These are phyloP conservation scores for Stenoptilia bipunctidactyla DNA, from an alignment of 2,888 invertebrate species.

Conservation along the genomic window DNA sequence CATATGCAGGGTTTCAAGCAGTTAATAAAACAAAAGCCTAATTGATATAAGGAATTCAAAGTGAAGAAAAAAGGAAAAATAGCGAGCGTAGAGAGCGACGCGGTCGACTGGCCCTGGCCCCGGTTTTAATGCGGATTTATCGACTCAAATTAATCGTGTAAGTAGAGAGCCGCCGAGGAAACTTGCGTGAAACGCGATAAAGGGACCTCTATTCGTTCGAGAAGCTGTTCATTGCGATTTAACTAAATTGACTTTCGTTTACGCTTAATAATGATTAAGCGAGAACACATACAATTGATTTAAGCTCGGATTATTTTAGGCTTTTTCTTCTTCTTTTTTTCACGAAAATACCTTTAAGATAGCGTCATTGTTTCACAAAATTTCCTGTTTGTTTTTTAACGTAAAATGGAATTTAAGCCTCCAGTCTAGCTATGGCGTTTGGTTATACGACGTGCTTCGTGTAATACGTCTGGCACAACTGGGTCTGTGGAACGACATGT, in stretches of 20 bases:
- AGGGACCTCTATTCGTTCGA: constrained; percentile 45
- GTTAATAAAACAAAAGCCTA: not conserved
- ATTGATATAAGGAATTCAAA: constrained; percentile 4
- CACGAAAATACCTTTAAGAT: too few relatives aligned
- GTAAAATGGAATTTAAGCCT: not conserved
- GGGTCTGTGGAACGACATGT: constrained; percentile 42
- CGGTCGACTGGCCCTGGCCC: constrained; percentile 52
- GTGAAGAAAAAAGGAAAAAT: constrained; percentile 53
- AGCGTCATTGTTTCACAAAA: too few relatives aligned
- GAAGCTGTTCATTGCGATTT: constrained; percentile 44
- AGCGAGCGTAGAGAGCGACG: constrained; percentile 47
- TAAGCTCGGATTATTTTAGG: not conserved
- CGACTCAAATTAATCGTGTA: constrained; percentile 69
- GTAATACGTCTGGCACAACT: constrained; percentile 31
- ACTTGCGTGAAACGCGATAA: constrained; percentile 63
- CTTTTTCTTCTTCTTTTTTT: not conserved
- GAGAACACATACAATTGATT: constrained; percentile 19
- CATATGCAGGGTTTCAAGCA: constrained; percentile 1
- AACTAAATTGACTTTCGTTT: constrained; percentile 39
- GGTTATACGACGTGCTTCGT: constrained; percentile 14
- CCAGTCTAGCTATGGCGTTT: constrained; percentile 2
- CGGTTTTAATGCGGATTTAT: constrained; percentile 68
- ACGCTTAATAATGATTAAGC: constrained; percentile 25
- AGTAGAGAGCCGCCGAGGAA: constrained; percentile 54
- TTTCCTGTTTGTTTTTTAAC: not conserved